These are phyloP conservation scores for Podarcis muralis DNA, from an alignment of 2,113 vertebrate species.

Conservation along the genomic window DNA sequence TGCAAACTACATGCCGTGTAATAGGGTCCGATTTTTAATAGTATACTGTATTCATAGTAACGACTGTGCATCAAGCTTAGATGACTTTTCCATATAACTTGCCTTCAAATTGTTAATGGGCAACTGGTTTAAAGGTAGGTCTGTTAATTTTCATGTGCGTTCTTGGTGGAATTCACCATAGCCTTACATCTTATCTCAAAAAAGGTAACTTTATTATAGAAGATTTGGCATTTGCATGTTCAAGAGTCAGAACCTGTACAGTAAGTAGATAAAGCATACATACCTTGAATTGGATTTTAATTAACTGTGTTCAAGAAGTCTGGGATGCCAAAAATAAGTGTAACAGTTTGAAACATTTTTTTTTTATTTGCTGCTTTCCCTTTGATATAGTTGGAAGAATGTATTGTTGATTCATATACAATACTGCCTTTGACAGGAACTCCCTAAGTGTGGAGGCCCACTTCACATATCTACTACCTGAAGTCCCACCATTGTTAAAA, in stretches of 20 bases:
- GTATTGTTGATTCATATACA: constrained; percentile 78
- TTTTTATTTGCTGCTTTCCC: constrained; percentile 85
- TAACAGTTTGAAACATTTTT: constrained; percentile 80
- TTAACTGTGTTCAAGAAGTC: constrained; percentile 80
- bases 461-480: constrained; percentile 79
- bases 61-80: constrained; percentile 74
- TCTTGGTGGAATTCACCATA: constrained; percentile 85
- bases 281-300: constrained; percentile 83
- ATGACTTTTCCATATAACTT: constrained; percentile 69
- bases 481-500: constrained; percentile 80
- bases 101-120: constrained; percentile 75
- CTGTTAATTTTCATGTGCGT: constrained; percentile 78
- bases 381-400: constrained; percentile 81
- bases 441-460: constrained; percentile 78
- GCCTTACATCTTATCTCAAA: constrained; percentile 85
- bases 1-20: constrained; percentile 72
- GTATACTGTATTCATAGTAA: constrained; percentile 78
- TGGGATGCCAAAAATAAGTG: constrained; percentile 88
- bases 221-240: constrained; percentile 82
- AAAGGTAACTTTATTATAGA: constrained; percentile 72
- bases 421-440: constrained; percentile 84
- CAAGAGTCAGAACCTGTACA: constrained; percentile 76
- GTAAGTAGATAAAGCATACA: constrained; percentile 78
- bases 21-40: constrained; percentile 73
- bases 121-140: constrained; percentile 75